Percentiles rank a stretch among this genome's conserved stretches.
These are phyloP conservation scores for Atherix ibis DNA, from an alignment of 2,888 invertebrate genomes.

Conservation along the genomic window DNA sequence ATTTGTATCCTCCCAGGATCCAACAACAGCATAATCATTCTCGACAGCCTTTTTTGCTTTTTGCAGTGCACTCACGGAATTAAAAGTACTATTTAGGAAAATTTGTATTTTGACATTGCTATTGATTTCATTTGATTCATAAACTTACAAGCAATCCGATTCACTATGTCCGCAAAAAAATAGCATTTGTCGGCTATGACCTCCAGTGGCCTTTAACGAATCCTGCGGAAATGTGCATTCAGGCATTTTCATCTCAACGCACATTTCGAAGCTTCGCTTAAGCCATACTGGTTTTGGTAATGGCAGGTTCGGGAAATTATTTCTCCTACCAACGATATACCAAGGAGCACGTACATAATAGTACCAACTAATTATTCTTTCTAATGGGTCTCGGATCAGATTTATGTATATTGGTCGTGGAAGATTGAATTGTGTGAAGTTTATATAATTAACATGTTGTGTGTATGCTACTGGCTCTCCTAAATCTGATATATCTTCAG, in stretches of 20 bases:
- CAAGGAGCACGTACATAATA: conserved; percentile 74
- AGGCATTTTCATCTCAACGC: conserved; percentile 62
- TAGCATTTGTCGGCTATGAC: conserved; percentile 65
- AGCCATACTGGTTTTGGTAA: conserved; percentile 48
- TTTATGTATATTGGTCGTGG: conserved; percentile 75
- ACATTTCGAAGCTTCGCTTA: conserved; percentile 59
- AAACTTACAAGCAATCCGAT: conserved; percentile 57
- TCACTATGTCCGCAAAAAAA: conserved; percentile 75
- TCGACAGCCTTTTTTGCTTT: conserved; percentile 72
- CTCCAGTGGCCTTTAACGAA: conserved; percentile 62
- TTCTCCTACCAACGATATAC: conserved; percentile 73
- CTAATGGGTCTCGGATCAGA: conserved; percentile 71
- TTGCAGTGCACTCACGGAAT: conserved; percentile 63
- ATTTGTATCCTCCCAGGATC: conserved; percentile 75
- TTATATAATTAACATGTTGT: conserved; percentile 77
- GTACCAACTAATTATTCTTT: conserved; percentile 76
- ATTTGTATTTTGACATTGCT: too few species aligned
- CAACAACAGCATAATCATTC: conserved; percentile 72
- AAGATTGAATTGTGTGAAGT: conserved; percentile 60
- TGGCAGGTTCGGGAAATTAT: conserved; percentile 64
- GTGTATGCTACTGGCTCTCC: conserved; percentile 66
- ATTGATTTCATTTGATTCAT: not conserved
- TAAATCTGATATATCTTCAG: conserved; percentile 49
- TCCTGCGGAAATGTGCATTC: conserved; percentile 67
- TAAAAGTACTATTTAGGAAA: too few species aligned